Conservation (phyloP, 2,113 vertebrate genomes). For the Arothron firmamentum region DNA sequence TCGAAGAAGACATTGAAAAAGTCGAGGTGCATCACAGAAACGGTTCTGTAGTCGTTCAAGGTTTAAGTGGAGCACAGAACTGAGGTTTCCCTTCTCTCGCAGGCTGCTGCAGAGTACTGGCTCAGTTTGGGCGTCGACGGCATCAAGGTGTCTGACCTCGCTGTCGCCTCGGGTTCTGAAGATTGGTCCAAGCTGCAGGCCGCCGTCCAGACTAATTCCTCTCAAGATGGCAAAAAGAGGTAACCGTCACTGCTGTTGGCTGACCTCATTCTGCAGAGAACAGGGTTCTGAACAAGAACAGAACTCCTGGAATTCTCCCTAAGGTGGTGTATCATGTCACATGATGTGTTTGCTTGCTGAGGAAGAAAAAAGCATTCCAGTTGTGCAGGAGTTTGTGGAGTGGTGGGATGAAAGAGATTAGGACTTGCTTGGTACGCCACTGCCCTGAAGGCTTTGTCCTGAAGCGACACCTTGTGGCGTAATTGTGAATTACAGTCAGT, state of each 20-base stretch:
- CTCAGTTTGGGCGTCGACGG: slow-evolving; percentile 69
- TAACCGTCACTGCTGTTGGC: slow-evolving; percentile 5
- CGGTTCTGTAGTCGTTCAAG: neutral
- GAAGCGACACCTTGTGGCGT: slow-evolving; percentile 38
- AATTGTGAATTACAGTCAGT: neutral
- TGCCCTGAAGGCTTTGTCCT: neutral
- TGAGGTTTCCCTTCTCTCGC: neutral
- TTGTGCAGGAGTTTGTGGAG: slow-evolving; percentile 5
- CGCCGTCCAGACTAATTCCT: slow-evolving; percentile 56
- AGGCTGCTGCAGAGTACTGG: slow-evolving; percentile 65
- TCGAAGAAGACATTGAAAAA: slow-evolving; percentile 15
- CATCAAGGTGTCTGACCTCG: slow-evolving; percentile 69
- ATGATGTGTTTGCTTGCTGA: neutral
- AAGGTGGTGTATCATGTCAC: slow-evolving; percentile 3
- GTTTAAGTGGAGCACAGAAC: neutral
- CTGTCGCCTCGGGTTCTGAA: accelerated
- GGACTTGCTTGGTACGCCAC: neutral
- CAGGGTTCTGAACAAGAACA: no score
- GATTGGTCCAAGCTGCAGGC: slow-evolving; percentile 63
- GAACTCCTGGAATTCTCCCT: neutral
- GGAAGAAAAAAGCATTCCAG: slow-evolving; percentile 33
- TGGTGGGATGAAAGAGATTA: neutral
- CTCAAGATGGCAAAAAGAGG: slow-evolving; percentile 44
- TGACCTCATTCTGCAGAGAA: neutral
- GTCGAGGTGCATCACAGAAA: slow-evolving; percentile 47